phyloP scores from a whole-genome alignment of 2,888 invertebrate species.

The Caenorhabditis drosophilae region DNA sequence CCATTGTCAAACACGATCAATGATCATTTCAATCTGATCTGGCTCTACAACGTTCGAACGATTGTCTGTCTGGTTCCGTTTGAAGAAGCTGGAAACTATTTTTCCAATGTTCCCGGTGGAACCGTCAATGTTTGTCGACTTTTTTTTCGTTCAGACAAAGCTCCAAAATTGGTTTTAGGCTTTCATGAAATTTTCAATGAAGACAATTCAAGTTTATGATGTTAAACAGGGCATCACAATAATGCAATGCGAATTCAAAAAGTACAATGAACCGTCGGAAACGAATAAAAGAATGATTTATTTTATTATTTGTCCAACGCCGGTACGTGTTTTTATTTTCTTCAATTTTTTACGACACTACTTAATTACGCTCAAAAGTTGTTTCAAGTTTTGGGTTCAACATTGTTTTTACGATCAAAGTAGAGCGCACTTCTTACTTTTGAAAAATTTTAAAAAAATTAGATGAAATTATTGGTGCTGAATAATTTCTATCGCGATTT shows the following conservation, averaged over 20 bases:
- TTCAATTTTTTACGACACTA: too few species aligned
- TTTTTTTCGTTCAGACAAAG: too few species aligned
- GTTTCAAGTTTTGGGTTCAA: too few species aligned
- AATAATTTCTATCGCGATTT: too few species aligned
- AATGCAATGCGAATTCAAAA: constrained; percentile 20
- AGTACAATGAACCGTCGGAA: background rate
- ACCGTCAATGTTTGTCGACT: too few species aligned
- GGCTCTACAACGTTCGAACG: constrained; percentile 31
- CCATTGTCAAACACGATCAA: constrained; percentile 13
- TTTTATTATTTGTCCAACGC: constrained; percentile 14
- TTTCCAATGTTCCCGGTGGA: constrained; percentile 10
- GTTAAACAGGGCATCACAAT: constrained; percentile 31
- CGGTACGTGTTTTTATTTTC: constrained; percentile 1
- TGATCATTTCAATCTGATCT: constrained; percentile 32
- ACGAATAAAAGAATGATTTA: constrained; percentile 14
- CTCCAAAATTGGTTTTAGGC: too few species aligned
- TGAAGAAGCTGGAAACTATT: constrained; percentile 27
- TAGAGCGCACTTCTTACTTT: too few species aligned
- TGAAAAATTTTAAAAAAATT: too few species aligned
- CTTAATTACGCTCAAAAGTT: too few species aligned
- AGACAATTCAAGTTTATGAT: constrained; percentile 16
- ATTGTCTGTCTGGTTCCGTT: constrained; percentile 16
- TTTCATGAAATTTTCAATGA: constrained; percentile 24
- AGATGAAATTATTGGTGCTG: too few species aligned
- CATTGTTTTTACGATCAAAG: too few species aligned